Base-by-base conservation (phyloP, 2,113 vertebrate species). In the Limanda limanda region DNA sequence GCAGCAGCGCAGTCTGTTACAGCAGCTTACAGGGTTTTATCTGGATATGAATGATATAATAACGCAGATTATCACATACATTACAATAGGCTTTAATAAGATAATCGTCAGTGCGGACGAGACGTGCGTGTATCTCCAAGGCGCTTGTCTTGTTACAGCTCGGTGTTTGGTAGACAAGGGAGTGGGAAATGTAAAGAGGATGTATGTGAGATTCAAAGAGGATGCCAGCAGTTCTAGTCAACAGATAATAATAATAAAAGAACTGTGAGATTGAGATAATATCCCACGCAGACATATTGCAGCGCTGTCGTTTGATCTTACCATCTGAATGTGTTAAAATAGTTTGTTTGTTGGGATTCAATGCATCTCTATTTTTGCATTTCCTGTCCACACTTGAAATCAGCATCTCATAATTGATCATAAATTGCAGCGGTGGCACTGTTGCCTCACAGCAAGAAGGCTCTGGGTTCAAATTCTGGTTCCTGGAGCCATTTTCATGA, bases 21-120 rank as follows among this genome's bases (percentile, higher is more conserved):
- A 79, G 66, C 56, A 20, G 25, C 59, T 68, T 40, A 40, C 56
- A 21, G 75, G 54, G 48, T 20, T 52, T 52, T 52, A 52, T 52
- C 27, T 67, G 55, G 62, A 24, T 3, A 55, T 35, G 47, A 18
- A 55, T 35, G 47, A 18, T 5, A 17, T 18, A 55, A 24, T 71
- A 17, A 65, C 25, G 54, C 62, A 63, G 23, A 68, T 24, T 5
- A 55, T 47, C 57, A 23, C 6, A 24, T 69, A 14, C 6, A 24
- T 69, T 42, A 56, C 12, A 54, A 21, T 1, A 11, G 18, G 58
- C 47, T 24, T 55, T 59, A 47, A 75, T 69, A 13, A 35, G 56
- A n/a, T 67, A 42, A 71, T 76, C 66, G 21, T 67, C 27, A 65
- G 81, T 18, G 6, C 69, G 31, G 48, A 17, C 21, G 0, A 17